phyloP scores from a whole-genome alignment of 1,140 invertebrate species.

The Bombus picipes region DNA sequence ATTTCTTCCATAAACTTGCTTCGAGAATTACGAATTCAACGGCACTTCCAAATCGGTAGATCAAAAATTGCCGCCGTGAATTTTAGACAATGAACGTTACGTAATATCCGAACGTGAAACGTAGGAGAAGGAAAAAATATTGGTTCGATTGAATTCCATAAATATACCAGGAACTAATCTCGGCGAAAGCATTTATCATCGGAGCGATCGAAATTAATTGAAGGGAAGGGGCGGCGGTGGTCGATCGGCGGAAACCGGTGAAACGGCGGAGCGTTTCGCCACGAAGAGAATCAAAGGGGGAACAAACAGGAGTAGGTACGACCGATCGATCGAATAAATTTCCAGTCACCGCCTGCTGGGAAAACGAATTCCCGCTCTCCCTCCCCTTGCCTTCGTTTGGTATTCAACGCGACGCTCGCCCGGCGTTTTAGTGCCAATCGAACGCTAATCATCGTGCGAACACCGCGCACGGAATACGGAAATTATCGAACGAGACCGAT shows the following conservation, averaged over 20 bases:
- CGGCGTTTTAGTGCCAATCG: slow-evolving; percentile 5
- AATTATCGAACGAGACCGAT: slow-evolving; percentile 45
- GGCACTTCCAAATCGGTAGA: neutral
- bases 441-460: slow-evolving; percentile 5
- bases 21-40: neutral
- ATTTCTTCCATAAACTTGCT: neutral
- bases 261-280: neutral
- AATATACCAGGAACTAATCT: slow-evolving; percentile 1
- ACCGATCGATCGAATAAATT: slow-evolving; percentile 16
- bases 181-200: slow-evolving; percentile 10
- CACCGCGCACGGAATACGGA: slow-evolving; percentile 46
- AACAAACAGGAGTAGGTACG: neutral
- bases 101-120: neutral
- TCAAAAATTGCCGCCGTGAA: neutral
- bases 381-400: neutral
- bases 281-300: neutral
- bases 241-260: neutral
- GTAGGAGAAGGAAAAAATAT: neutral
- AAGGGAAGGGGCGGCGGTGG: neutral
- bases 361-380: neutral
- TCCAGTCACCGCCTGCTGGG: slow-evolving; percentile 3
- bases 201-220: slow-evolving; percentile 1
- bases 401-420: neutral
- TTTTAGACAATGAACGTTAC: neutral
- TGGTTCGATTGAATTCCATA: neutral